Evolutionary conservation across 2,113 vertebrate genomes (phyloP).

Genomic region (Odontesthes bonariensis): DNA sequence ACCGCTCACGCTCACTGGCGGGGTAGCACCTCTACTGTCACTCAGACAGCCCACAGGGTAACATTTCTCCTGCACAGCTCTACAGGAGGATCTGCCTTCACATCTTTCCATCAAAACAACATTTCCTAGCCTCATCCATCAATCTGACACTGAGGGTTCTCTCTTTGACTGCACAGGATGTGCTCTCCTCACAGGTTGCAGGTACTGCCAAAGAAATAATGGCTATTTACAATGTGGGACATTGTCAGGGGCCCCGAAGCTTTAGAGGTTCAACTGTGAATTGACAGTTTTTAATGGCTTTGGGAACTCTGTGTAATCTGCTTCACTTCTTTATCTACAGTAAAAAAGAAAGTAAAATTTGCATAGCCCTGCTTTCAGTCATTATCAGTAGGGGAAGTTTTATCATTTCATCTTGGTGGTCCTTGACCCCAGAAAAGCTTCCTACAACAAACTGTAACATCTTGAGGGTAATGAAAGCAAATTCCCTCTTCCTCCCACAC

Average conservation of each 20-base stretch:
- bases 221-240: slow-evolving; percentile 43
- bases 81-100: slow-evolving; percentile 32
- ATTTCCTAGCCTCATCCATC: slow-evolving; percentile 54
- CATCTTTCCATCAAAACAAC: slow-evolving; percentile 54
- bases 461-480: slow-evolving; percentile 42
- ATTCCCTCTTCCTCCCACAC: slow-evolving; percentile 31
- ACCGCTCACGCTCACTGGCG: not conserved
- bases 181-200: slow-evolving; percentile 37
- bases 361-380: not conserved
- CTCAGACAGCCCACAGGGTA: slow-evolving; percentile 30
- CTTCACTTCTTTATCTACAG: not conserved
- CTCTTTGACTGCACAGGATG: slow-evolving; percentile 52
- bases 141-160: slow-evolving; percentile 43
- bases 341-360: not conserved
- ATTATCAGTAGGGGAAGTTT: slow-evolving; percentile 3
- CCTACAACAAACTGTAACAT: slow-evolving; percentile 42
- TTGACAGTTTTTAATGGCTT: slow-evolving; percentile 27
- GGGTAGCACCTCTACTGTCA: slow-evolving; percentile 22
- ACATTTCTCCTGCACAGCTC: slow-evolving; percentile 25
- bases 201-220: slow-evolving; percentile 53
- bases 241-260: slow-evolving; percentile 7
- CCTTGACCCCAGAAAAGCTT: slow-evolving; percentile 33
- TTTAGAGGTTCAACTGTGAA: slow-evolving; percentile 29
- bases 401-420: slow-evolving; percentile 22
- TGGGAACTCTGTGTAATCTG: slow-evolving; percentile 8